These are phyloP conservation scores for Galeopterus variegatus DNA, from an alignment of 2,113 vertebrate species.

Conservation along the genomic window DNA sequence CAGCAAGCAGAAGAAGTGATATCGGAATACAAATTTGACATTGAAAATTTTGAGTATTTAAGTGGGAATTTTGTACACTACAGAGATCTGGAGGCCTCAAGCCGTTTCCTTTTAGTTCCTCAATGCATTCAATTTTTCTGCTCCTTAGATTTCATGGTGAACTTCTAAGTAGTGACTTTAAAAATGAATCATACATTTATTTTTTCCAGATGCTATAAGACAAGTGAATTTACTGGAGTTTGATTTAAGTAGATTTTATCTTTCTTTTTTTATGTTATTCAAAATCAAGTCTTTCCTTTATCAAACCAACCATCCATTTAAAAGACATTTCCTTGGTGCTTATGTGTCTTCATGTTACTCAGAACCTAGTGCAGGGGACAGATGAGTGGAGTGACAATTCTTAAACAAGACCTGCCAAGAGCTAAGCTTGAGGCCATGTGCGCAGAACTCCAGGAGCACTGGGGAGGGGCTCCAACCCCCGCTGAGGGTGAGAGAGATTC, in stretches of 20 bases:
- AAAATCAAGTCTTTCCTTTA: conserved; percentile 43
- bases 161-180: conserved; percentile 41
- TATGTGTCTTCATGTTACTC: neutral
- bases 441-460: neutral
- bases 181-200: conserved; percentile 14
- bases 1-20: neutral
- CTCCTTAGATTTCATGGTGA: neutral
- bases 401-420: neutral
- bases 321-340: neutral
- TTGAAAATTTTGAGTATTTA: neutral
- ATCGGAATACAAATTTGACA: neutral
- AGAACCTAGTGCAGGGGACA: neutral
- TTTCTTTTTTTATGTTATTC: neutral
- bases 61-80: neutral
- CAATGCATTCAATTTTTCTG: neutral
- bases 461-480: too few species aligned
- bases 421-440: neutral
- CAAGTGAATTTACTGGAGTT: neutral
- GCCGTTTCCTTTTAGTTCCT: neutral
- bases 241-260: neutral
- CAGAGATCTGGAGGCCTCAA: accelerated
- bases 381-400: neutral
- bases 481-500: neutral
- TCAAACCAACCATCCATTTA: neutral
- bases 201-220: conserved; percentile 29